Evolutionary conservation across 2,113 vertebrate genomes (phyloP).

Genomic region (Cyanoderma ruficeps): DNA sequence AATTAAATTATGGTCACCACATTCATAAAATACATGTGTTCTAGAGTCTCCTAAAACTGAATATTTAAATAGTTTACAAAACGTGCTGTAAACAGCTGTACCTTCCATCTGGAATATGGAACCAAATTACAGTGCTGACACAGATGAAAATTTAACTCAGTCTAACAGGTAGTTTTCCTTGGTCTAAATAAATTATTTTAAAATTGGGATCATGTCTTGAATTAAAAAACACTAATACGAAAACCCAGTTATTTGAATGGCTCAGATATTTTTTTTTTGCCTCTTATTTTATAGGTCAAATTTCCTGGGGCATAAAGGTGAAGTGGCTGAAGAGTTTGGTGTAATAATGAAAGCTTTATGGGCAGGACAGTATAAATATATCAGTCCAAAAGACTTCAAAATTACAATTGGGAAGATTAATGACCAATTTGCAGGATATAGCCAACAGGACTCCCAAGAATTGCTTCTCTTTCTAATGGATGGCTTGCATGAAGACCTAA

Average conservation of each 20-base stretch:
- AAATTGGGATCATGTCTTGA: background rate
- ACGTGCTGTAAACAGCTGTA: background rate
- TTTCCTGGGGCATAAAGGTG: constrained; percentile 94
- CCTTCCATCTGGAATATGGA: background rate
- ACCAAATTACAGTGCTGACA: background rate
- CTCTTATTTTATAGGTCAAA: constrained; percentile 81
- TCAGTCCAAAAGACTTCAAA: constrained; percentile 96
- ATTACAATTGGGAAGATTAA: constrained; percentile 96
- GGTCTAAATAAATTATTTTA: background rate
- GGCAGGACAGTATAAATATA: constrained; percentile 91
- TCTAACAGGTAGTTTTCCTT: background rate
- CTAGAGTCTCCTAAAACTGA: background rate
- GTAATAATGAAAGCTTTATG: constrained; percentile 96
- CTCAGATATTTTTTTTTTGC: background rate
- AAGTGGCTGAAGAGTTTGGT: constrained; percentile 97
- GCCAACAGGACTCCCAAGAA: constrained; percentile 98
- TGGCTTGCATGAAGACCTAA: constrained; percentile 96
- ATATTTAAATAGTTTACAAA: background rate
- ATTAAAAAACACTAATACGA: background rate
- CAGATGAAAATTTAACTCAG: background rate
- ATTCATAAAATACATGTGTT: background rate
- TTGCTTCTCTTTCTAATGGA: constrained; percentile 97
- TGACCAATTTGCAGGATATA: constrained; percentile 90
- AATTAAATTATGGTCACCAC: background rate
- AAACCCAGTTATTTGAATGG: background rate